Base-by-base conservation (phyloP, 1,140 invertebrate species). In the Hesperophylax magnus region DNA sequence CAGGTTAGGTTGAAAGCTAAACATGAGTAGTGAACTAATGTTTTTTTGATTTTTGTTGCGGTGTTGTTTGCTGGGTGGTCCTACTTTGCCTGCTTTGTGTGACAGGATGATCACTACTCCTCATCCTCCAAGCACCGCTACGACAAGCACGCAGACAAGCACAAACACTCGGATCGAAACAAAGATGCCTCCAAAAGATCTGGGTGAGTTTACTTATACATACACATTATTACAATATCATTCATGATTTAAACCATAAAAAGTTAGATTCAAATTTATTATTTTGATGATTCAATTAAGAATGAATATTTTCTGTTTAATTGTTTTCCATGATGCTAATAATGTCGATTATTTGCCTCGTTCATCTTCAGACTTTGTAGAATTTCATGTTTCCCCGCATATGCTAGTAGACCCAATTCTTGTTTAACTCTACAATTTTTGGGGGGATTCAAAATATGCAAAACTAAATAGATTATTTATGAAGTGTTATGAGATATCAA, bases 11-110 rank as follows among this genome's bases (percentile, higher is more conserved):
- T 60, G 72, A 76, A 58, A 15, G 72, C 54, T 17, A 60, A 17
- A 58, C 69, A 60, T 60, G 72, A 58, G 54, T 65, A 77, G 76
- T 76, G 77, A 80, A 90, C 88, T 90, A 90, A 90, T 89, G 87
- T 87, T 86, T 84, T n/a, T 88, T 88, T 87, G 89, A 89, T 88
- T 90, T 89, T 88, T 90, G 88, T 90, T 89, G 89, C 87, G 88
- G 88, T 88, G 88, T 88, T 88, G 89, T 88, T 87, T 88, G 88
- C 89, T 89, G 89, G 88, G 88, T 88, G 88, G 88, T 90, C 89
- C 89, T 90, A 90, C 89, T 89, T 90, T 90, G 89, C 83, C 47
- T 90, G 89, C 89, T 90, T 90, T 90, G 89, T 90, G 89, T 90
- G 89, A 90, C 89, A 90, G 89, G 89, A 90, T 88, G 89, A 88